Evolutionary conservation across 2,113 vertebrate genomes (phyloP).

Genomic region (Tyrannus savana): DNA sequence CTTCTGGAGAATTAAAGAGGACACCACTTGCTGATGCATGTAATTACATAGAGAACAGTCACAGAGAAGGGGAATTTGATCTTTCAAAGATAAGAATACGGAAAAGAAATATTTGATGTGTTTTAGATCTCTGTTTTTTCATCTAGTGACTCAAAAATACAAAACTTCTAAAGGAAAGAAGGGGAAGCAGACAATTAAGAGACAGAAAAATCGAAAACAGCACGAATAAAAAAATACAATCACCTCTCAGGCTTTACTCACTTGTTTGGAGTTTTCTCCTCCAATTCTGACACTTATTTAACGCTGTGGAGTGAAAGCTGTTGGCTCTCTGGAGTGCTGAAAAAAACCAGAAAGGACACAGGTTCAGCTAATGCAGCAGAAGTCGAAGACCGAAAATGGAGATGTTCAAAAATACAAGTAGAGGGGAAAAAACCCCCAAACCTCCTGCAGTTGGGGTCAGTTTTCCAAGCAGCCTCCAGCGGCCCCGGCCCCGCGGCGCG

Average conservation of each 20-base stretch:
- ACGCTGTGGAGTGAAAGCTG: slow-evolving; percentile 46
- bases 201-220: neutral
- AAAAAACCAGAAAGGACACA: neutral
- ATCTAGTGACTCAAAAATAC: neutral
- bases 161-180: neutral
- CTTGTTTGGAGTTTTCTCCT: slow-evolving; percentile 74
- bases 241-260: slow-evolving; percentile 54
- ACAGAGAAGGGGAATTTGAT: neutral
- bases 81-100: neutral
- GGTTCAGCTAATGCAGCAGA: neutral
- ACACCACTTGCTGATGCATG: neutral
- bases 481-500: neutral
- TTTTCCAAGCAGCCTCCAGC: neutral
- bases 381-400: fast-evolving
- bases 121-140: neutral
- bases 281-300: slow-evolving; percentile 71
- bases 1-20: neutral
- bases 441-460: neutral
- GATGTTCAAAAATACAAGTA: fast-evolving
- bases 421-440: fast-evolving
- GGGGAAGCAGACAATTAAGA: neutral
- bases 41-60: neutral
- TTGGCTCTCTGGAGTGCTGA: slow-evolving; percentile 70
- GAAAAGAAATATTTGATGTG: neutral
- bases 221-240: neutral